A percentile compares a stretch with the other conserved stretches of the same genome.
phyloP scores from a whole-genome alignment of 64 coral and sea anemone genomes.

The Actinia equina region DNA sequence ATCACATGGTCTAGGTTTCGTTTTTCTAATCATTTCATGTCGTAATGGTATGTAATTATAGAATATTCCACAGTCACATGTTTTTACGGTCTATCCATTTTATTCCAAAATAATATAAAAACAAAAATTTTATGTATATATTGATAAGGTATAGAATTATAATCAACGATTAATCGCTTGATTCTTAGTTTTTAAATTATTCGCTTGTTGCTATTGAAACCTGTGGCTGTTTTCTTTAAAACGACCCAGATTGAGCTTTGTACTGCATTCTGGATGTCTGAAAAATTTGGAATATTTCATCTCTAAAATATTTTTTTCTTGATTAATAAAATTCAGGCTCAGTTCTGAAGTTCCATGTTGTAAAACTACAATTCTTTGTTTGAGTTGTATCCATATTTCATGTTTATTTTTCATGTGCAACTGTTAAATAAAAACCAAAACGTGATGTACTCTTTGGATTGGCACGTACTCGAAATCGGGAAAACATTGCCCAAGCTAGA shows the following conservation, averaged over 20 bases:
- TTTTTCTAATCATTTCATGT: background rate
- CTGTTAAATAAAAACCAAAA: too few species aligned
- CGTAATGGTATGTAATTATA: background rate
- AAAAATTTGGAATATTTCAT: background rate
- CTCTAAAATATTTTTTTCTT: background rate
- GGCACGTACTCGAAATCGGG: too few species aligned
- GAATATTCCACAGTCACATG: background rate
- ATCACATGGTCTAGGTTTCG: background rate
- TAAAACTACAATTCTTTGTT: too few species aligned
- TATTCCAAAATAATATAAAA: slow-evolving; percentile 4
- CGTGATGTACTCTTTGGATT: too few species aligned
- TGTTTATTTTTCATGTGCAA: too few species aligned
- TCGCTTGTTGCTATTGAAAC: background rate
- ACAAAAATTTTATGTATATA: background rate
- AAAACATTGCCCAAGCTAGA: too few species aligned
- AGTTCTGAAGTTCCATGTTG: background rate
- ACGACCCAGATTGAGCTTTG: background rate
- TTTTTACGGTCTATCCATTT: background rate
- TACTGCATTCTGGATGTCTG: background rate
- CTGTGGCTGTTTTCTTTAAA: background rate
- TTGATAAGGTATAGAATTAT: background rate
- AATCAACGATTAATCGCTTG: background rate
- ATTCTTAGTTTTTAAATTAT: slow-evolving; percentile 1
- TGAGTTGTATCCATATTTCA: too few species aligned
- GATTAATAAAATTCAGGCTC: background rate